phyloP scores from a whole-genome alignment of 2,888 invertebrate genomes.

The Gasteruption jaculator region DNA sequence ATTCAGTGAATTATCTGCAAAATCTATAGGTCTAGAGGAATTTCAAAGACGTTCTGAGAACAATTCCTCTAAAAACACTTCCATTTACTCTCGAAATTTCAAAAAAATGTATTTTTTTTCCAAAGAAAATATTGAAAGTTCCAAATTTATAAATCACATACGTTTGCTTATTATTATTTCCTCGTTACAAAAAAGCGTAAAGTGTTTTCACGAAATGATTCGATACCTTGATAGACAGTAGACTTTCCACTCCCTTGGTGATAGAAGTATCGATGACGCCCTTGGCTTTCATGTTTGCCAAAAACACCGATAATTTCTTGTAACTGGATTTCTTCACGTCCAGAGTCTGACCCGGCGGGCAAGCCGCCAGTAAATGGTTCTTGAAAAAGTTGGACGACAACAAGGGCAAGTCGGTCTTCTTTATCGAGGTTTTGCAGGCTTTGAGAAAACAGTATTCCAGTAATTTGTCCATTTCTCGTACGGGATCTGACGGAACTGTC shows the following conservation, averaged over 20 bases:
- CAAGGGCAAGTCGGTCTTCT: constrained; percentile 69
- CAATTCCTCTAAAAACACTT: no score
- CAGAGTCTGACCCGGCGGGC: constrained; percentile 65
- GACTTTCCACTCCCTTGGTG: constrained; percentile 78
- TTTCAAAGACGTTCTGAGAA: no score
- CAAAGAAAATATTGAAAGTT: neutral
- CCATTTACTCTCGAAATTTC: no score
- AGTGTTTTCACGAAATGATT: no score
- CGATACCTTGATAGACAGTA: constrained; percentile 60
- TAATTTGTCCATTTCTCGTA: constrained; percentile 67
- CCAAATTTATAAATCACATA: no score
- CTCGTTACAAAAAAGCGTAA: no score
- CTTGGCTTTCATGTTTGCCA: constrained; percentile 64
- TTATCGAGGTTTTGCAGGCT: constrained; percentile 71
- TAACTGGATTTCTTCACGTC: constrained; percentile 86
- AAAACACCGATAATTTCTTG: constrained; percentile 84
- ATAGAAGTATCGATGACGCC: constrained; percentile 43
- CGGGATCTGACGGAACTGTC: constrained; percentile 36
- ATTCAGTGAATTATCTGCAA: no score
- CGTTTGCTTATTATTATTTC: no score
- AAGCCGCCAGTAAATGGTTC: constrained; percentile 63
- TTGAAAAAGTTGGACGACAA: constrained; percentile 80
- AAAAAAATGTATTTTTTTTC: neutral
- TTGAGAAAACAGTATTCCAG: constrained; percentile 73
- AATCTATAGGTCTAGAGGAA: no score